phyloP scores from a whole-genome alignment of 1,140 invertebrate species.

The Monomorium pharaonis region DNA sequence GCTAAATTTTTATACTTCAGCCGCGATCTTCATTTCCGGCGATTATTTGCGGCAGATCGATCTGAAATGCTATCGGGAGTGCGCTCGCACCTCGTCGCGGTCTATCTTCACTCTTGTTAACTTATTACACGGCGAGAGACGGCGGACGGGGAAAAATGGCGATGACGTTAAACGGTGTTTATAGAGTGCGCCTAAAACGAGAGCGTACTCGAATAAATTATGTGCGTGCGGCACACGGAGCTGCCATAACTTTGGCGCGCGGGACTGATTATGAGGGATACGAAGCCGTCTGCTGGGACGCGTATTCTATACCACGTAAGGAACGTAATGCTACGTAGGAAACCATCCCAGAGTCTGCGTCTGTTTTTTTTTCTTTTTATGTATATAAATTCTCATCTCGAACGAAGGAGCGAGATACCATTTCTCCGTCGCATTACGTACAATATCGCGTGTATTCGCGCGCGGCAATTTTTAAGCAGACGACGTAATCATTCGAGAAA shows the following conservation, averaged over 20 bases:
- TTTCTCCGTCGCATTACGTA: background rate
- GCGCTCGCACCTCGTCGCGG: background rate
- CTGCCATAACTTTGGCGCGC: constrained; percentile 31
- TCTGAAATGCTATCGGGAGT: background rate
- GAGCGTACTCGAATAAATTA: constrained; percentile 48
- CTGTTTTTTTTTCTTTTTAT: background rate
- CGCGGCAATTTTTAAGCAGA: background rate
- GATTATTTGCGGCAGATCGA: background rate
- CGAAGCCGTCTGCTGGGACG: constrained; percentile 50
- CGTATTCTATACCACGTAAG: constrained; percentile 49
- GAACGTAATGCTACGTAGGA: constrained; percentile 37
- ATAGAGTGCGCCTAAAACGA: constrained; percentile 43
- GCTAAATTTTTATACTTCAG: no score
- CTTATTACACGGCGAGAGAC: background rate
- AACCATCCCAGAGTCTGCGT: constrained; percentile 22
- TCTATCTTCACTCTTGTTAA: background rate
- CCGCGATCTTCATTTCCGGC: background rate
- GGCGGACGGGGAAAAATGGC: background rate
- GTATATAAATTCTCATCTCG: constrained; percentile 14
- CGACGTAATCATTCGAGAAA: background rate
- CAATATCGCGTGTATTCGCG: background rate
- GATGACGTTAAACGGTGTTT: constrained; percentile 49
- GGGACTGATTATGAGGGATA: constrained; percentile 54
- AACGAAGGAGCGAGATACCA: background rate
- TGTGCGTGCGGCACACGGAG: constrained; percentile 41